Evolutionary conservation across 2,888 invertebrate species (phyloP), one percentile per base, ranked within the genome.

Genomic region (Leucophenga maculata): DNA sequence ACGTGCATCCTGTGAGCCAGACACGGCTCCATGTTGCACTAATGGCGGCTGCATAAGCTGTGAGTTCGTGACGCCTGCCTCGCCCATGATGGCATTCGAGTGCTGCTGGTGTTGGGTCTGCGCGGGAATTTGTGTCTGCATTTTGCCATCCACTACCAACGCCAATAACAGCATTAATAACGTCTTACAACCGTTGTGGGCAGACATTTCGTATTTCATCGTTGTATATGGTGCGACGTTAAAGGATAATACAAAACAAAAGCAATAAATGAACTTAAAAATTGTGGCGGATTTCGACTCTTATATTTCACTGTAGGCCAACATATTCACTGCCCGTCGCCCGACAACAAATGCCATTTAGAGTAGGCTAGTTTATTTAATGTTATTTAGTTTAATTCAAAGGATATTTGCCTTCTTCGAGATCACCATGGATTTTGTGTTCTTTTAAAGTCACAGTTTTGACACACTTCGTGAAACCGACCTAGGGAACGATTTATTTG

Each of bases 61-160:
- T 20, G 78, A 75, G 64, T 76, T 82, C 26, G 82, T 83, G 14
- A 85, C 86, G 55, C 86, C 86, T 65, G 86, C 83, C 72, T 86
- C 86, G 44, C 86, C 86, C 86, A 86, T 86, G 16, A 86, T 86
- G 67, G 86, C 86, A 62, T 86, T 86, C 32, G 86, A 86, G 65
- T 86, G 86, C 46, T 79, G 78, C 9, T 78, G 79, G 50, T 78
- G 62, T 32, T 83, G 79, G 44, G 82, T 77, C 20, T 80, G 79
- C 55, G 69, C 71, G 60, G 72, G 68, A 22, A 68, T 44, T 55
- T 70, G 70, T 50, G 60, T n/a, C 69, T 74, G 76, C 75, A 77
- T 75, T 68, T 70, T 75, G 26, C 52, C 77, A 64, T 62, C 59
- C 48, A 65, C 69, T 46, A 72, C 62, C 26, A 76, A 44, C 6